Evolutionary conservation across 2,797 vertebrate species (phyloP).

Genomic region (Uromys caudimaculatus): DNA sequence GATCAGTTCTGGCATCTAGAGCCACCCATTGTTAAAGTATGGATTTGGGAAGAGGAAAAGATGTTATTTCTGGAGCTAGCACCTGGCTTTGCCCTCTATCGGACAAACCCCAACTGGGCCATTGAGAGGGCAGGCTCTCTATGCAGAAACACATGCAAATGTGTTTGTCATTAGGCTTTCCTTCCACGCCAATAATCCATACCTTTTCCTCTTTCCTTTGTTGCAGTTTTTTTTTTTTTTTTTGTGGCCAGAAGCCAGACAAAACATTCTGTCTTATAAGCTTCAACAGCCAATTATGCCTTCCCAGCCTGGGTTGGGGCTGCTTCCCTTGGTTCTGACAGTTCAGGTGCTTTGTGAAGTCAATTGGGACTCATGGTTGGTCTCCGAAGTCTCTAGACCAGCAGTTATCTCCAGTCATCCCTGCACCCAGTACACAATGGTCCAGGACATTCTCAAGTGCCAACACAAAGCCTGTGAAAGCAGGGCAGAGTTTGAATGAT

Average conservation of each 20-base stretch:
- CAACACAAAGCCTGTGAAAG: not conserved
- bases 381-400: constrained; percentile 27
- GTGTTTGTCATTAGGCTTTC: constrained; percentile 86
- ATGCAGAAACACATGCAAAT: constrained; percentile 80
- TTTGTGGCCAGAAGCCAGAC: constrained; percentile 85
- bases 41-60: not conserved
- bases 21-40: not conserved
- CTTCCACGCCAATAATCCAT: constrained; percentile 84
- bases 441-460: not conserved
- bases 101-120: constrained; percentile 37
- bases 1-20: not conserved
- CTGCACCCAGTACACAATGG: not conserved
- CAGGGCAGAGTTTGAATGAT: not conserved
- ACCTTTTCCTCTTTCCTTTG: constrained; percentile 85
- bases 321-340: not conserved
- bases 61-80: not conserved
- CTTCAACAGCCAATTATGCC: constrained; percentile 63
- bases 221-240: constrained; percentile 82
- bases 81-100: constrained; percentile 54
- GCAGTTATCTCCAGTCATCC: not conserved
- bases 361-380: not conserved
- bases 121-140: constrained; percentile 47
- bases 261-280: constrained; percentile 83
- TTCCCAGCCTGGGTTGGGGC: not conserved
- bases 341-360: constrained; percentile 15